Evolutionary conservation across 2,888 invertebrate genomes (phyloP), one percentile per base, ranked within the genome.

Genomic region (Scaptomyza tumidula): DNA sequence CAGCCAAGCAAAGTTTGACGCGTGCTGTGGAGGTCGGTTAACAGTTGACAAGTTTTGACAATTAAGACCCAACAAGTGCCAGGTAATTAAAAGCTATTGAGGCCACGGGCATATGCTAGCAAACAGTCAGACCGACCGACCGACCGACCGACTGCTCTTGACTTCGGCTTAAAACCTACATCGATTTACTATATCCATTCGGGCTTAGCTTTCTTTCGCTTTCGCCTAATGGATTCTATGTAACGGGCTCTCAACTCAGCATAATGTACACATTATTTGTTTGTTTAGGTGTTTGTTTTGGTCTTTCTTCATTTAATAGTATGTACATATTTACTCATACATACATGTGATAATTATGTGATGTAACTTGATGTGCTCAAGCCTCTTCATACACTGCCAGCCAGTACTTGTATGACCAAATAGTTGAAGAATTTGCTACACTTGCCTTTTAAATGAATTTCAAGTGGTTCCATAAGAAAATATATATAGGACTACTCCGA

Each of bases 211-310:
- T 82, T 82, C 83, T 86, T 87, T 86, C 49, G 64, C 58, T 72
- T 71, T 71, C 57, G 66, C 37, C 67, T 84, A 86, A 88, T 85
- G 88, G 86, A 85, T 85, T 85, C 84, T 85, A 86, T 88, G 71
- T 62, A 80, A 80, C 72, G 43, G 56, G 41, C 71, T 64, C 68
- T 66, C 52, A 52, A 58, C 54, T 58, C 60, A 54, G 48, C 49
- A 66, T 46, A 46, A 58, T 31, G 48, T 50, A 64, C 58, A 31
- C 73, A 33, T 49, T 49, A 70, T 43, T 88, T 83, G 86, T 82
- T 81, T 75, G 65, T 54, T 66, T 80, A 55, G 35, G 63, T 71
- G 55, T 59, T 81, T 61, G 49, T 52, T 60, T 64, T 60, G 56
- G 53, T 45, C 54, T 61, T 55, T 59, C 41, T 44, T 29, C 49